Conservation (phyloP, 2,113 vertebrate species). For the Daphoenositta chrysoptera region DNA sequence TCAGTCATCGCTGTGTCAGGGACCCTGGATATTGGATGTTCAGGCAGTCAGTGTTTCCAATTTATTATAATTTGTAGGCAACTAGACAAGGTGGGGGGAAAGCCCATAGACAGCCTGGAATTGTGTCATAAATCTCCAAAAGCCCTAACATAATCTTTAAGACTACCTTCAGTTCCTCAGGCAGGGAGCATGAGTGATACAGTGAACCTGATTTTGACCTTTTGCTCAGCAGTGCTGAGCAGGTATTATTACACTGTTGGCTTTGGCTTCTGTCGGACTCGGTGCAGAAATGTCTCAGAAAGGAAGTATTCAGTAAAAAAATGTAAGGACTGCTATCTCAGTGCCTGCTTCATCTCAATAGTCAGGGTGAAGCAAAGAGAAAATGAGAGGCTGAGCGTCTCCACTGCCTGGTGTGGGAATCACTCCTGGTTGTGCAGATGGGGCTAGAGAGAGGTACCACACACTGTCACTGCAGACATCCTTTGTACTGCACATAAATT, state of each 20-base stretch:
- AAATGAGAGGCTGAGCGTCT: neutral
- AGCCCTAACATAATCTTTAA: slow-evolving; percentile 30
- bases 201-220: neutral
- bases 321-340: neutral
- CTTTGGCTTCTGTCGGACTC: neutral
- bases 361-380: neutral
- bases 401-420: neutral
- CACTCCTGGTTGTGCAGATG: neutral
- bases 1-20: neutral
- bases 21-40: neutral
- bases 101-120: slow-evolving; percentile 33
- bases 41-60: neutral
- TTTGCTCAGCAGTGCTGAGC: neutral
- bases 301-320: neutral
- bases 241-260: neutral
- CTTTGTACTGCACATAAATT: neutral
- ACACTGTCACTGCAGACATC: neutral
- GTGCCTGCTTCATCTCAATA: neutral
- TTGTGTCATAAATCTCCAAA: slow-evolving; percentile 21
- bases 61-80: slow-evolving; percentile 51
- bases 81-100: neutral
- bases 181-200: neutral
- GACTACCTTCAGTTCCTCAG: neutral
- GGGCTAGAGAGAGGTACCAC: neutral
- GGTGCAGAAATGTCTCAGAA: neutral